A percentile compares a stretch with the other conserved stretches of the same genome.
Evolutionary conservation across 2,888 invertebrate species (phyloP).

Genomic region (Coelinius sp.): DNA sequence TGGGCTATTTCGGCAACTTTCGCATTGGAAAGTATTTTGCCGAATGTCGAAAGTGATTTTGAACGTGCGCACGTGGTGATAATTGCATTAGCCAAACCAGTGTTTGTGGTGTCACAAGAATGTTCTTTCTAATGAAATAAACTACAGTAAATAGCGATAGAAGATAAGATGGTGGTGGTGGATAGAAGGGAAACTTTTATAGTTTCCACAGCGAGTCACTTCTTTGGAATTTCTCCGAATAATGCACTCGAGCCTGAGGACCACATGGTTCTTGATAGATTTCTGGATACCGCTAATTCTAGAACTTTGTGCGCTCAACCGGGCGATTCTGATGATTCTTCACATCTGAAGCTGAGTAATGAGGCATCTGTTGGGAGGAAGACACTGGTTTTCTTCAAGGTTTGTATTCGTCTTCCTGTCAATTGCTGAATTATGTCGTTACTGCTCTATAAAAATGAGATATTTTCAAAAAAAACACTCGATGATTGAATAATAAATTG

Average conservation of each 20-base stretch:
- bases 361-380: conserved; percentile 57
- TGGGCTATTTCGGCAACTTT: background rate
- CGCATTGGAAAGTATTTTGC: background rate
- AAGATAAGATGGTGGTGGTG: conserved; percentile 51
- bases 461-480: no score
- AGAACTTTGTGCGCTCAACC: conserved; percentile 60
- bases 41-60: background rate
- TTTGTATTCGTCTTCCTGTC: conserved; percentile 41
- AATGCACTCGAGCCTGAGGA: conserved; percentile 48
- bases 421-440: background rate
- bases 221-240: conserved; percentile 54
- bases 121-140: background rate
- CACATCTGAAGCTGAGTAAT: conserved; percentile 55
- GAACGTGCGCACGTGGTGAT: background rate
- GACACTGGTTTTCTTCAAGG: conserved; percentile 67
- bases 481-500: no score
- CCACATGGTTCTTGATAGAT: conserved; percentile 58
- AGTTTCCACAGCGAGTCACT: conserved; percentile 62
- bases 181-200: conserved; percentile 60
- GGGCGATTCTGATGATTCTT: conserved; percentile 38
- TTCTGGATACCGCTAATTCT: conserved; percentile 60
- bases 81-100: background rate
- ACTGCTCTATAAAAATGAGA: no score
- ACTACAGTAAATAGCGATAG: background rate
- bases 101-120: background rate